Evolutionary conservation across 2,113 vertebrate species (phyloP).

Genomic region (Paramormyrops kingsleyae): DNA sequence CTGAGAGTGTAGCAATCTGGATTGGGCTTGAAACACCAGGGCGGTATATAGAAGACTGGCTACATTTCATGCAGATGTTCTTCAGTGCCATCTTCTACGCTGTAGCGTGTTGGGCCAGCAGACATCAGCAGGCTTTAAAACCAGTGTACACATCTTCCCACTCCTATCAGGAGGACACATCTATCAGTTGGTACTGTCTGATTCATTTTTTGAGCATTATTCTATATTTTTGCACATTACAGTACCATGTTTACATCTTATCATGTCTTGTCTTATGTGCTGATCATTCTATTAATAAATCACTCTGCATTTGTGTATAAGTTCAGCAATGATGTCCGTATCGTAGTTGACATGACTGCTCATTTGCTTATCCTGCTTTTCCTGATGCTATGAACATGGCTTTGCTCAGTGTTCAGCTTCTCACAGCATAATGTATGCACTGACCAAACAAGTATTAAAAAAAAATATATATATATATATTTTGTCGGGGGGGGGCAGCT

Average conservation of each 20-base stretch:
- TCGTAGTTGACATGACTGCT: background rate
- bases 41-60: background rate
- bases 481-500: background rate
- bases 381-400: background rate
- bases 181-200: too few species aligned
- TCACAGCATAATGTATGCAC: background rate
- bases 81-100: background rate
- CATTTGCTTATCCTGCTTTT: background rate
- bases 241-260: background rate
- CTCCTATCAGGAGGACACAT: too few species aligned
- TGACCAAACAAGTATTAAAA: background rate
- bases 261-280: background rate
- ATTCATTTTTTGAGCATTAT: too few species aligned
- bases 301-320: background rate
- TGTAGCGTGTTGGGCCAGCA: background rate
- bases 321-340: background rate
- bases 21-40: background rate
- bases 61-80: background rate
- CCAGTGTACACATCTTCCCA: too few species aligned
- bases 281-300: background rate
- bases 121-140: background rate
- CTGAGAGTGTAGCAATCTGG: background rate
- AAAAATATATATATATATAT: background rate
- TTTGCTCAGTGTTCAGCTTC: background rate
- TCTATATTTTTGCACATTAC: too few species aligned